Evolutionary conservation across 2,888 invertebrate genomes (phyloP).

Genomic region (Folsomia candida): DNA sequence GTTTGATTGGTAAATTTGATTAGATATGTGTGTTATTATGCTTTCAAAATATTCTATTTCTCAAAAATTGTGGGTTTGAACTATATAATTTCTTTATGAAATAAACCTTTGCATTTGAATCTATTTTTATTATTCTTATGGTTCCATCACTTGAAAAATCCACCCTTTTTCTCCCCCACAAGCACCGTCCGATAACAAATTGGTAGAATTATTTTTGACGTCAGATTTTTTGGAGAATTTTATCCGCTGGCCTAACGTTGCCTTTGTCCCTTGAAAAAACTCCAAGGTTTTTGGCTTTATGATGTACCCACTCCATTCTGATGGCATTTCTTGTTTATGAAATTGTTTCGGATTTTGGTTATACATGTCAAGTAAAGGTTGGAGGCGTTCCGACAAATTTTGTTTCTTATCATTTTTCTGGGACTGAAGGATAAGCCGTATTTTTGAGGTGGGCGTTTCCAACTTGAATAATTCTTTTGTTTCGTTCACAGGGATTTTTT

Average conservation of each 20-base stretch:
- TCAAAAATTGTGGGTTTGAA: too few species aligned
- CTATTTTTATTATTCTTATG: too few species aligned
- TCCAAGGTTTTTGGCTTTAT: neutral
- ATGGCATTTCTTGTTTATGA: too few species aligned
- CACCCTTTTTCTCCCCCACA: conserved; percentile 3
- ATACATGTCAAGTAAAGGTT: neutral
- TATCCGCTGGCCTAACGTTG: neutral
- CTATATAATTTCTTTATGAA: too few species aligned
- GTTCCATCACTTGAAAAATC: too few species aligned
- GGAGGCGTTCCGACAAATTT: neutral
- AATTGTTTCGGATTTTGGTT: neutral
- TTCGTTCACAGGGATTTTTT: neutral
- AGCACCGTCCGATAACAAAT: neutral
- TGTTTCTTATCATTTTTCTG: neutral
- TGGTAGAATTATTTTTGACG: neutral
- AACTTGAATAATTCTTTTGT: neutral
- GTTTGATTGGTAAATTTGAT: too few species aligned
- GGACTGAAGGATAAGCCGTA: neutral
- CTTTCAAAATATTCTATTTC: too few species aligned
- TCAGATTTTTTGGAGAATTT: neutral
- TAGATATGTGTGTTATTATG: too few species aligned
- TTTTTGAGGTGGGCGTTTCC: neutral
- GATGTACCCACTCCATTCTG: neutral
- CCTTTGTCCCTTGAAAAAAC: neutral
- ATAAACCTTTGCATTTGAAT: too few species aligned